Conservation (phyloP, 1,140 invertebrate species). For the Pectinophora gossypiella region DNA sequence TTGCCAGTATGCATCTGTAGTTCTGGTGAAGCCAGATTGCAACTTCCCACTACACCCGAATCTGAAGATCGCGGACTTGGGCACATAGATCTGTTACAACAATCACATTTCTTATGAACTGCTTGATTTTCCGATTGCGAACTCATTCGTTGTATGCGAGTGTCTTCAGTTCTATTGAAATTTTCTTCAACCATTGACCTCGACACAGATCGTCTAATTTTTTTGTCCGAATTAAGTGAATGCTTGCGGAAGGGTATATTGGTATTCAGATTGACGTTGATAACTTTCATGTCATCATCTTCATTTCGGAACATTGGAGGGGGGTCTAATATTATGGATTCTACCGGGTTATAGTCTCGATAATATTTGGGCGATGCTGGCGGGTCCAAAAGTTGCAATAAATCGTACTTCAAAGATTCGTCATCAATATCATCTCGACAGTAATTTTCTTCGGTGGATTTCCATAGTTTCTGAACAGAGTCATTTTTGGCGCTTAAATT, state of each 20-base stretch:
- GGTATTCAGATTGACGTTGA: slow-evolving; percentile 58
- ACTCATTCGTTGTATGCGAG: slow-evolving; percentile 54
- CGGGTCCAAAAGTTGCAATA: slow-evolving; percentile 57
- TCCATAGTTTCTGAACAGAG: slow-evolving; percentile 50
- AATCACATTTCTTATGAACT: slow-evolving; percentile 72
- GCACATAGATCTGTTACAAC: slow-evolving; percentile 77
- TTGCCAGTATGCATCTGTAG: slow-evolving; percentile 56
- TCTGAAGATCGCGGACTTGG: slow-evolving; percentile 85
- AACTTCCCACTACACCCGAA: slow-evolving; percentile 89
- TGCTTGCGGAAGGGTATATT: slow-evolving; percentile 67
- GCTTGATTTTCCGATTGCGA: slow-evolving; percentile 56
- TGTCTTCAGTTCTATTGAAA: slow-evolving; percentile 36
- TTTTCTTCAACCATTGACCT: slow-evolving; percentile 64
- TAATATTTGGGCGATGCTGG: slow-evolving; percentile 46
- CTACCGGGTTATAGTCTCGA: slow-evolving; percentile 27
- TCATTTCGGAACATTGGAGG: slow-evolving; percentile 75
- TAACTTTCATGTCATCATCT: slow-evolving; percentile 60
- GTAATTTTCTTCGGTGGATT: slow-evolving; percentile 57
- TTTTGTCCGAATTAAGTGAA: slow-evolving; percentile 70
- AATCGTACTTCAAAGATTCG: slow-evolving; percentile 26
- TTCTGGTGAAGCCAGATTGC: slow-evolving; percentile 81
- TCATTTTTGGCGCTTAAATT: slow-evolving; percentile 46
- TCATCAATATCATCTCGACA: slow-evolving; percentile 31
- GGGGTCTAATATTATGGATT: slow-evolving; percentile 72
- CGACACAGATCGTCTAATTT: slow-evolving; percentile 59